Evolutionary conservation across 2,888 invertebrate genomes (phyloP), one percentile per base, ranked within the genome.

Genomic region (Hyposoter didymator): DNA sequence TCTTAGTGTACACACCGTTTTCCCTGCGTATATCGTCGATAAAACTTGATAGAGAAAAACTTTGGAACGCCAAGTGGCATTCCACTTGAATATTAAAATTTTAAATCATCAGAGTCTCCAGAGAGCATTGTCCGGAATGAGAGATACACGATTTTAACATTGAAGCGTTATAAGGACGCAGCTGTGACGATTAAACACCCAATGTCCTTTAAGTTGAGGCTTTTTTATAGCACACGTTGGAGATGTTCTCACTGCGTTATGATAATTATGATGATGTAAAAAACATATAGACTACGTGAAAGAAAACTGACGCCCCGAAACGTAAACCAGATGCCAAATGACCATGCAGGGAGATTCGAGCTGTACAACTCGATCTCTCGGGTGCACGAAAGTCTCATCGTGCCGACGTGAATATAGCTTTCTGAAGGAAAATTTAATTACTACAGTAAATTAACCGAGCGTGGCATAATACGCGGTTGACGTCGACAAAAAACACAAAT

Each of bases 311-410:
- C 78, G 84, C 81, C 81, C 82, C 67, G 39, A 84, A 82, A 84
- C 82, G 49, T 64, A 84, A 84, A 84, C 73, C 84, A 84, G 82
- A 84, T 82, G 74, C 69, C 78, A 43, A 84, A 69, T 45, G 74
- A 74, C n/a, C 73, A 22, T 28, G 62, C n/a, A n/a, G 35, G 14
- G 62, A n/a, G 47, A 19, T 14, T 43, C 28, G 22, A 62, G 76
- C 69, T 69, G 52, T 47, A 17, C 64, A 32, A 73, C 62, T 73
- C 35, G 78, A 73, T 19, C 14, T 39, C 22, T 73, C 67, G 35
- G 28, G 76, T 12, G 32, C 62, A 32, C 17, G 5, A 35, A 70
- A 62, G 14, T 47, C 35, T 79, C 35, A 62, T 79, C 59, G 39
- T 10, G 32, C 47, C 47, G 14, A 28, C 22, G 14, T 69, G 22